These are phyloP conservation scores for Theodoxus fluviatilis DNA, from an alignment of 2,888 invertebrate species.

Conservation along the genomic window DNA sequence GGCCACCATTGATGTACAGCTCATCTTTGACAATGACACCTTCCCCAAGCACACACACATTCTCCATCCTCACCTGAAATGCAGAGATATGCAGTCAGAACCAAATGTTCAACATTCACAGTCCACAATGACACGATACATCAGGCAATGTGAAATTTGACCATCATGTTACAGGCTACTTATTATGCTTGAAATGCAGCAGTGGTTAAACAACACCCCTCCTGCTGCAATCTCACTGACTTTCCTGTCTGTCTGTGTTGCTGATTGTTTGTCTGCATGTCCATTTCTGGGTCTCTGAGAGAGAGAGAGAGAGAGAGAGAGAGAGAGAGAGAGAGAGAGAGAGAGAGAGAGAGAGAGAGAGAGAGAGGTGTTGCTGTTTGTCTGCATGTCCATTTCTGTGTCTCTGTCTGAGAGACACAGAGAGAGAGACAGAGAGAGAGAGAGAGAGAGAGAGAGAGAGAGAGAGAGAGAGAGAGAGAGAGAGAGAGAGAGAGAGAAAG, in stretches of 20 bases:
- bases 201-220: background rate
- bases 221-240: background rate
- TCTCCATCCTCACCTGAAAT: constrained; percentile 84
- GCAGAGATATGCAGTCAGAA: no score
- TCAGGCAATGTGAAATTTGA: no score
- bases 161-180: no score
- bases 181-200: background rate
- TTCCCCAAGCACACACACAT: constrained; percentile 95
- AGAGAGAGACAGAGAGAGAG: constrained; percentile 5
- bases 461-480: background rate
- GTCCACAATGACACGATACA: no score
- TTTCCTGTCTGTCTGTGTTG: background rate
- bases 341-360: constrained; percentile 13
- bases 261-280: constrained; percentile 18
- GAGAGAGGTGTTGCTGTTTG: background rate
- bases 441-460: background rate
- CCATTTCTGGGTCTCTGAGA: background rate
- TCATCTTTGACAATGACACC: constrained; percentile 99
- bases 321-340: constrained; percentile 21
- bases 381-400: constrained; percentile 3
- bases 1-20: constrained; percentile 95
- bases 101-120: no score
- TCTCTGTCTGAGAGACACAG: constrained; percentile 18
- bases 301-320: constrained; percentile 10
- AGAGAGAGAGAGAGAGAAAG: background rate